These are phyloP conservation scores for Pseudomyrmex cubaensis DNA, from an alignment of 1,140 invertebrate species.

Conservation along the genomic window DNA sequence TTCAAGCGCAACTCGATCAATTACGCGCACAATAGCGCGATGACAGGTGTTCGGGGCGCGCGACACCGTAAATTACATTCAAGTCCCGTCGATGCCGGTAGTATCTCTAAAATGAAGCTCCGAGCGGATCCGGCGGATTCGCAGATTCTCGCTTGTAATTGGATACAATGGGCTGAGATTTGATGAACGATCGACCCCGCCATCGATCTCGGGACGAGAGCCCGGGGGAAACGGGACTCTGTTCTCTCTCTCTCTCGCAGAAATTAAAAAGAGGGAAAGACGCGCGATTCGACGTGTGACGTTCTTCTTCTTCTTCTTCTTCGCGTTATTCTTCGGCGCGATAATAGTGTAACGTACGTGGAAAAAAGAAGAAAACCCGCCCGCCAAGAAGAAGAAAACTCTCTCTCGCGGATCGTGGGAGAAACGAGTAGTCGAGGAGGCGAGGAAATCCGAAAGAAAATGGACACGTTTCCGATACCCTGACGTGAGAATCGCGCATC, in stretches of 20 bases:
- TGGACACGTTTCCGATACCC: conserved; percentile 56
- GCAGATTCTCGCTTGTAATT: conserved; percentile 52
- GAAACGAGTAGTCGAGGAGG: not conserved
- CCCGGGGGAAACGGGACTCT: too few relatives aligned
- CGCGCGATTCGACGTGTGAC: too few relatives aligned
- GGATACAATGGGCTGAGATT: conserved; percentile 37
- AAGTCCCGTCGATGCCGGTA: conserved; percentile 15
- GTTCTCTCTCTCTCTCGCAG: not conserved
- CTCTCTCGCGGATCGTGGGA: conserved; percentile 30
- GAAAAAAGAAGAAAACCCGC: too few relatives aligned
- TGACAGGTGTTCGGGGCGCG: not conserved
- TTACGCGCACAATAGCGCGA: conserved; percentile 18
- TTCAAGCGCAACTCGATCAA: conserved; percentile 26
- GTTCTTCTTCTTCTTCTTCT: too few relatives aligned
- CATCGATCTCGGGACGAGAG: not conserved
- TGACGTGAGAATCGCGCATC: conserved; percentile 57
- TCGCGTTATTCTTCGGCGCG: too few relatives aligned
- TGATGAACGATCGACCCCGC: conserved; percentile 17
- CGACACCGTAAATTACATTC: conserved; percentile 33
- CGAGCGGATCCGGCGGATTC: conserved; percentile 34
- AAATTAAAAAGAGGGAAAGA: not conserved
- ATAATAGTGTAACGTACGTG: too few relatives aligned
- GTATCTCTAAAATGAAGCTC: conserved; percentile 22
- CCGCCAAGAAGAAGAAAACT: conserved; percentile 6
- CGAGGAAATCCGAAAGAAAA: conserved; percentile 46